Conservation (phyloP, 2,888 invertebrate genomes). For the Eupithecia abbreviata region DNA sequence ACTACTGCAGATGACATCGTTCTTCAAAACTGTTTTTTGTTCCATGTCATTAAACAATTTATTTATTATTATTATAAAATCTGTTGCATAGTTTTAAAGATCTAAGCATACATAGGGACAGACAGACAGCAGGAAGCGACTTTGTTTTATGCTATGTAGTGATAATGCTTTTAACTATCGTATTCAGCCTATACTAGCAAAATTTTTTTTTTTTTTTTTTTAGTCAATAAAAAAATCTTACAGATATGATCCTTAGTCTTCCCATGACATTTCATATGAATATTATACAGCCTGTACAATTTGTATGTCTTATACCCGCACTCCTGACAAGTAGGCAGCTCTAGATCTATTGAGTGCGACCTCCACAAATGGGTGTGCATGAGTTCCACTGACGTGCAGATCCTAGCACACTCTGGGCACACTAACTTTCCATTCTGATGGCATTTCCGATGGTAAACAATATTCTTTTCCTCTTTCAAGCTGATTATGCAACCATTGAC, state of each 20-base stretch:
- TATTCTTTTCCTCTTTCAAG: slow-evolving; percentile 83
- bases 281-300: slow-evolving; percentile 87
- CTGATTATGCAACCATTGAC: slow-evolving; percentile 82
- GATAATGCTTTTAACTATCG: no score
- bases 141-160: no score
- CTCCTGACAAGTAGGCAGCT: slow-evolving; percentile 89
- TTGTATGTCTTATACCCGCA: slow-evolving; percentile 90
- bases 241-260: slow-evolving; percentile 85
- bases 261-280: slow-evolving; percentile 90
- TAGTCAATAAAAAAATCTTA: slow-evolving; percentile 56
- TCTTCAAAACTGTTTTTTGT: no score
- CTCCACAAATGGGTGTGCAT: slow-evolving; percentile 93
- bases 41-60: no score
- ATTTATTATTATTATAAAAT: no score
- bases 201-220: no score
- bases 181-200: no score
- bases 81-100: no score
- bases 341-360: slow-evolving; percentile 89
- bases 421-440: slow-evolving; percentile 79
- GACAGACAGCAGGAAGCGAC: no score
- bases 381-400: slow-evolving; percentile 85
- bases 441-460: slow-evolving; percentile 86
- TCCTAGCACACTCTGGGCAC: slow-evolving; percentile 87
- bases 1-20: no score
- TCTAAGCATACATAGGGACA: no score